A percentile compares a stretch with the other conserved stretches of the same genome.
Conservation (phyloP, 2,888 invertebrate species). For the Arenicola marina region DNA sequence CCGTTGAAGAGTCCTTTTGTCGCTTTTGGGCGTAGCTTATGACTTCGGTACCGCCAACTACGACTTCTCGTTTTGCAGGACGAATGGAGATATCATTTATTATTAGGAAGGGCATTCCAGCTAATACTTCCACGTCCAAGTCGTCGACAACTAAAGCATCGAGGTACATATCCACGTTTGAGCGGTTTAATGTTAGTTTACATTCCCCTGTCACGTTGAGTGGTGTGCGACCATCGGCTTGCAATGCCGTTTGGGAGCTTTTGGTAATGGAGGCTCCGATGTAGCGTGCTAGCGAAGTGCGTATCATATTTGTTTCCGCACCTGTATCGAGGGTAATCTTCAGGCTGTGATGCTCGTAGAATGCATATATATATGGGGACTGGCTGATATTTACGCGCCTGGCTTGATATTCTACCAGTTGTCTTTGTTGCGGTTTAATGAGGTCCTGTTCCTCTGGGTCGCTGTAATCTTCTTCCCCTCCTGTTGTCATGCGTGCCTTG, state of each 20-base stretch:
- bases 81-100: constrained; percentile 34
- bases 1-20: background rate
- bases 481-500: too few species aligned
- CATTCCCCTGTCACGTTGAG: constrained; percentile 27
- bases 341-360: too few species aligned
- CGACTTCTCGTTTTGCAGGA: constrained; percentile 26
- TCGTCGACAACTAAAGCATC: constrained; percentile 29
- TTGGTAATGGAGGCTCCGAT: background rate
- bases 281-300: background rate
- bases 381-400: too few species aligned
- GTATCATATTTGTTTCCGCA: constrained; percentile 5
- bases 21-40: background rate
- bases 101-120: constrained; percentile 35
- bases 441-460: too few species aligned
- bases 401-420: too few species aligned
- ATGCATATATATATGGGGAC: too few species aligned
- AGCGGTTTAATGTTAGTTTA: too few species aligned
- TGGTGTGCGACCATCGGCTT: constrained; percentile 21
- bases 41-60: constrained; percentile 2
- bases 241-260: too few species aligned
- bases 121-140: constrained; percentile 29
- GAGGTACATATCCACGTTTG: constrained; percentile 18
- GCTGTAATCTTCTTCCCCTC: too few species aligned
- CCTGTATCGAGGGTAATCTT: constrained; percentile 9
- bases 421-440: too few species aligned